These are phyloP conservation scores for Mellilla xanthometata DNA, from an alignment of 2,888 invertebrate species.

Conservation along the genomic window DNA sequence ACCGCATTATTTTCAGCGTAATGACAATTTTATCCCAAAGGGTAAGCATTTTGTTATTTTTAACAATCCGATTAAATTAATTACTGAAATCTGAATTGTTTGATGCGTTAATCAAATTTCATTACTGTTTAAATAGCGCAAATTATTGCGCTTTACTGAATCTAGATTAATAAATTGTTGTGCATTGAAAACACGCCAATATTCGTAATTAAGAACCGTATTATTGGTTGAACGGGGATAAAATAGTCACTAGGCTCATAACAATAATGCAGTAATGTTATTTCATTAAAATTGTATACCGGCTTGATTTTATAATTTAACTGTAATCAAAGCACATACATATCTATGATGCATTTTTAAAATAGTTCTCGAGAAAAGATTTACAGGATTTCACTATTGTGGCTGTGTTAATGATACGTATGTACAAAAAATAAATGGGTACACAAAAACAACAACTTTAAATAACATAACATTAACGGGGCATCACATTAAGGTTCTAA, in stretches of 20 bases:
- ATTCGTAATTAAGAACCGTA: conserved; percentile 23
- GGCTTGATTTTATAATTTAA: too few relatives aligned
- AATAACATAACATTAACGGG: not conserved
- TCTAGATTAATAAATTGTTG: conserved; percentile 20
- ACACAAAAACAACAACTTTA: too few relatives aligned
- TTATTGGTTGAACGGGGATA: conserved; percentile 38
- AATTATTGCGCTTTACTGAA: conserved; percentile 24
- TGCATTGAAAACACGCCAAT: conserved; percentile 21
- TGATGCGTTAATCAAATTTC: conserved; percentile 30
- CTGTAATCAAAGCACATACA: too few relatives aligned
- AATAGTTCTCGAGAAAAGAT: too few relatives aligned
- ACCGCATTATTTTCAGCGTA: conserved; percentile 47
- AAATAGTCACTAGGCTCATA: conserved; percentile 49
- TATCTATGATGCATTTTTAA: too few relatives aligned
- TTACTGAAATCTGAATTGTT: conserved; percentile 24
- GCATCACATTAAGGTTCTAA: conserved; percentile 49
- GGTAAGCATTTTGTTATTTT: conserved; percentile 24
- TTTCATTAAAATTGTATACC: too few relatives aligned
- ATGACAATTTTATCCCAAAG: conserved; percentile 63
- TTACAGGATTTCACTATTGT: too few relatives aligned
- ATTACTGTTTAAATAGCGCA: conserved; percentile 32
- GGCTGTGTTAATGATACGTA: too few relatives aligned
- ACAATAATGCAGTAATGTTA: conserved; percentile 14
- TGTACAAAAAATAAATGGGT: too few relatives aligned
- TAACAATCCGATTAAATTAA: conserved; percentile 21